Base-by-base conservation (phyloP, 2,888 invertebrate genomes). In the Megalurothrips usitatus region DNA sequence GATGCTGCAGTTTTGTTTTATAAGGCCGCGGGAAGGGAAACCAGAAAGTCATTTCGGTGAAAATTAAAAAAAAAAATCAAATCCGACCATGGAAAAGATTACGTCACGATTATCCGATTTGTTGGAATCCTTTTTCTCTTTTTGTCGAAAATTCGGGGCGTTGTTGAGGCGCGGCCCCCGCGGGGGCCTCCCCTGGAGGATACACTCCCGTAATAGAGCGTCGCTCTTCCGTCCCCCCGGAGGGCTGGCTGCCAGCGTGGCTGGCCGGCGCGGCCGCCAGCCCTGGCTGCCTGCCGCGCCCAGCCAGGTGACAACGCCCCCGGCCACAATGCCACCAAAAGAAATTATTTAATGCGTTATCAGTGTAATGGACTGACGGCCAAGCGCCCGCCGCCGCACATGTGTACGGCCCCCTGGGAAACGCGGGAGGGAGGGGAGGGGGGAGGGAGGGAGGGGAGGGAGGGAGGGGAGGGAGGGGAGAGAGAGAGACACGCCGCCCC, bases 341-440 rank as follows among this genome's bases (percentile, higher is more conserved):
- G 58, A 58, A 58, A 58, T 58, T 58, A 58, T 58, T 58, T 58
- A 58, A 58, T 58, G 58, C 58, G 58, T 58, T 58, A 58, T 58
- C 58, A 58, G 58, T 17, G 58, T 58, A 58, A 58, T 58, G 58
- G 58, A 58, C 58, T 58, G 58, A 52, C 52, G 58, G 58, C 58
- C 58, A 58, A 6, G 3, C 2, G 34, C 34, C 34, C 34, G 34
- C 34, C 6, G 34, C 34, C 34, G n/a, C n/a, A 58, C 19, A 58
- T 58, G 58, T 58, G 58, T 17, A 58, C n/a, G 58, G n/a, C 17
- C 19, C 11, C 19, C 58, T 19, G 58, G 1, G 58, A 14, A 17
- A 58, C 58, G 14, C 11, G 58, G n/a, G 58, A 58, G 58, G n/a
- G 58, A 14, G 58, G 17, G 17, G 10, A 10, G 10, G 52, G 10